Conservation (phyloP, 2,888 invertebrate species). For the Rhabditoides inermis region DNA sequence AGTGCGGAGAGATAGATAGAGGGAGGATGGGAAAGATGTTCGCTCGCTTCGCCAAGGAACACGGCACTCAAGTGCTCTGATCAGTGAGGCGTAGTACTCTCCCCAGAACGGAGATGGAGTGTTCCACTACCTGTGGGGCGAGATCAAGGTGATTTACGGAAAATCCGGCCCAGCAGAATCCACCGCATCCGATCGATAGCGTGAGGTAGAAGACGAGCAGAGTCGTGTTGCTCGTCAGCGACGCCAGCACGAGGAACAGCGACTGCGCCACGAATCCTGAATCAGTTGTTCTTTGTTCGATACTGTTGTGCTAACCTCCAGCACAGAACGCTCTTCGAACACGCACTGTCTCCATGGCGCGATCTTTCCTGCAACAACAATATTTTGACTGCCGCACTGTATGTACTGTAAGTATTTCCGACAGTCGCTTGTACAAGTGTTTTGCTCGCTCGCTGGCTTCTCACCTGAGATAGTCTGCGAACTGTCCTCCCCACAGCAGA, state of each 20-base stretch:
- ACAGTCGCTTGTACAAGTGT: too few relatives aligned
- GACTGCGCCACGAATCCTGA: conserved; percentile 70
- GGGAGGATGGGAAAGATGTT: too few relatives aligned
- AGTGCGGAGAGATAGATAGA: too few relatives aligned
- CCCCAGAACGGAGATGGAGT: too few relatives aligned
- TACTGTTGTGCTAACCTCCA: conserved; percentile 59
- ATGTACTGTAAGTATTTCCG: too few relatives aligned
- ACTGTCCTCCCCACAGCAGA: conserved; percentile 70
- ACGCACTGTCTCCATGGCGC: conserved; percentile 61
- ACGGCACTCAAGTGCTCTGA: too few relatives aligned
- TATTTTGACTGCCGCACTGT: too few relatives aligned
- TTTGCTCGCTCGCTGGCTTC: too few relatives aligned
- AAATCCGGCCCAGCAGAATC: conserved; percentile 85
- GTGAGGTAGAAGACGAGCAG: conserved; percentile 74
- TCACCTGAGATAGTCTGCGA: conserved; percentile 74
- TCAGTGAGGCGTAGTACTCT: too few relatives aligned
- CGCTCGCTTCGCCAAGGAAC: too few relatives aligned
- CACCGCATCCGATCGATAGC: conserved; percentile 76
- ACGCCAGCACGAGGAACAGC: conserved; percentile 74
- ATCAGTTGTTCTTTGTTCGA: conserved; percentile 5
- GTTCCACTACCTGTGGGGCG: conserved; percentile 69
- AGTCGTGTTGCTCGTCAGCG: conserved; percentile 64
- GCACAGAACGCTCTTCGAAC: conserved; percentile 68
- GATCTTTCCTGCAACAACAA: too few relatives aligned
- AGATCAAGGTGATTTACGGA: conserved; percentile 73